phyloP scores from a whole-genome alignment of 1,140 invertebrate species.

The Rhizoglyphus robini region DNA sequence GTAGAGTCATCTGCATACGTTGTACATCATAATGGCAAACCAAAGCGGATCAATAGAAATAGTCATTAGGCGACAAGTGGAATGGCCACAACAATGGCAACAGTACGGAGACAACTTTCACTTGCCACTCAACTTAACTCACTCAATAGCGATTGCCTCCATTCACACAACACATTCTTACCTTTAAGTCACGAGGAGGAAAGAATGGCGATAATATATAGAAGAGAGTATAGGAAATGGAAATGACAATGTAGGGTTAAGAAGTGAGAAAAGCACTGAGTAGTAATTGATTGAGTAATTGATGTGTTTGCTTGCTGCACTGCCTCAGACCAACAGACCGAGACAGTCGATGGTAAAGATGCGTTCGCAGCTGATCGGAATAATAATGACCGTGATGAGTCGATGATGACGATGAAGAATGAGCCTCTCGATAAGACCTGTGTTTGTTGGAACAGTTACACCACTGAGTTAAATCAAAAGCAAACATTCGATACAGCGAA shows the following conservation, averaged over 20 bases:
- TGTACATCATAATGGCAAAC: too few species aligned
- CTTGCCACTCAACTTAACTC: too few species aligned
- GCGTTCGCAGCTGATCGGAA: background rate
- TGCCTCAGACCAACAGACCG: background rate
- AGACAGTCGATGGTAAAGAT: background rate
- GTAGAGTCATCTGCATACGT: too few species aligned
- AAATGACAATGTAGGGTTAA: background rate
- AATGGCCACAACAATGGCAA: too few species aligned
- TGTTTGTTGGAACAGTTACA: background rate
- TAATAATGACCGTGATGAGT: background rate
- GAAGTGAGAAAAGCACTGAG: background rate
- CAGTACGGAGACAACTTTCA: too few species aligned
- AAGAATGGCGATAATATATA: background rate
- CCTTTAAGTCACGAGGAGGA: background rate
- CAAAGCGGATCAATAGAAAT: too few species aligned
- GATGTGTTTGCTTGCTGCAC: background rate
- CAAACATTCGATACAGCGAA: background rate
- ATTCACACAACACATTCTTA: too few species aligned
- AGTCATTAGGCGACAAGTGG: too few species aligned
- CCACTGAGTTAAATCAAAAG: background rate
- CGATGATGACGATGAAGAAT: background rate
- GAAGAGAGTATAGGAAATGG: background rate
- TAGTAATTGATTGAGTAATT: too few species aligned
- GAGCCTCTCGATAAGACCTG: background rate
- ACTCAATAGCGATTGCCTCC: too few species aligned